Conservation (phyloP, 1,140 invertebrate genomes). For the Cydia splendana region DNA sequence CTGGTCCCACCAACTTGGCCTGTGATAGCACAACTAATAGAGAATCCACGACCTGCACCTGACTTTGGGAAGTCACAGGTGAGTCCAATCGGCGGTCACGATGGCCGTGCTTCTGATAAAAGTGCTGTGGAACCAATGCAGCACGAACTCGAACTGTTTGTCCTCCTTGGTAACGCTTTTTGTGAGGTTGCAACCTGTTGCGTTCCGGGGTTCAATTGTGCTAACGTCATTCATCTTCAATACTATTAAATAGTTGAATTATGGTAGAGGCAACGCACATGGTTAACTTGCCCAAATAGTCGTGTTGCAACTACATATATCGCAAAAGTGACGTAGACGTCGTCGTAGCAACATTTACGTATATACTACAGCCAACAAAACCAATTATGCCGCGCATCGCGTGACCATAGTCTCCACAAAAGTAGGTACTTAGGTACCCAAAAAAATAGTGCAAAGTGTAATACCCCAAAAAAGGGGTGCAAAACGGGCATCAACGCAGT, state of each 20-base stretch:
- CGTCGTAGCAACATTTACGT: too few relatives aligned
- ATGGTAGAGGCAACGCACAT: background rate
- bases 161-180: slow-evolving; percentile 9
- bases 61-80: slow-evolving; percentile 29
- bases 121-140: slow-evolving; percentile 25
- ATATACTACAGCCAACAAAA: too few relatives aligned
- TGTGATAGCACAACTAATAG: background rate
- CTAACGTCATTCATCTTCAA: slow-evolving; percentile 2
- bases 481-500: too few relatives aligned
- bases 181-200: slow-evolving; percentile 7
- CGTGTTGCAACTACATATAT: too few relatives aligned
- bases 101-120: slow-evolving; percentile 20
- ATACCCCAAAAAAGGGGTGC: too few relatives aligned
- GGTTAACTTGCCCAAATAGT: too few relatives aligned
- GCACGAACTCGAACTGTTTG: background rate
- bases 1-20: background rate
- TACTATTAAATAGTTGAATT: background rate
- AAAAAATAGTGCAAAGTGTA: too few relatives aligned
- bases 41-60: slow-evolving; percentile 16
- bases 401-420: too few relatives aligned
- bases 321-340: too few relatives aligned
- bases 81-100: slow-evolving; percentile 19
- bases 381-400: too few relatives aligned
- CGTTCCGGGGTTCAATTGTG: background rate
- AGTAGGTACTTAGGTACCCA: too few relatives aligned